Evolutionary conservation across 2,113 vertebrate species (phyloP), one percentile per base, ranked within the genome.

Genomic region (Australoheros scitulus): DNA sequence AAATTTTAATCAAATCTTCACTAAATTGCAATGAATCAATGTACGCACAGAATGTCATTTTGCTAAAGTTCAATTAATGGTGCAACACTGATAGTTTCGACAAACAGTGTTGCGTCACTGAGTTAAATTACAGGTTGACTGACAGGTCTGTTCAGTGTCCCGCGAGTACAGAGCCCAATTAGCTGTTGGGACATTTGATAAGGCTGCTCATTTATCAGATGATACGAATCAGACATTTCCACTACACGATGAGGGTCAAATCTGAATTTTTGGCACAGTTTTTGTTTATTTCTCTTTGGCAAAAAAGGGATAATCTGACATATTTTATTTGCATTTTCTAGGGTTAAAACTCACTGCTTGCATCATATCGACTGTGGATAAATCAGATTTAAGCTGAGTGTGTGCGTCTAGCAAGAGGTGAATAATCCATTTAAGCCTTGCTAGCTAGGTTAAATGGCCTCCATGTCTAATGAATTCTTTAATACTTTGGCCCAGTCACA

Each of bases 401-500:
- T 58, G n/a, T 47, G 61, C 24, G 29, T 57, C 50, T 36, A 68
- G 63, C 34, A 77, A 75, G 72, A 75, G 52, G 57, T 81, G 38
- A 84, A 22, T 3, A 70, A 65, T 86, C 61, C 7, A 56, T 75
- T 89, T 61, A 82, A 82, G 63, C 61, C 74, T 32, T 5, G 36
- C 68, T 34, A 24, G 50, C 50, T n/a, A 43, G 84, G 88, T 89
- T 92, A 89, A 93, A 80, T 81, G 80, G 72, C 22, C 10, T 84
- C 41, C 52, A 6, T 92, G 91, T 89, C 86, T 77, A 81, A 91
- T 89, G 50, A 90, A 90, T 89, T 80, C 29, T 89, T 89, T 82
- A 88, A 74, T 47, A 58, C 78, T 38, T 74, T 87, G 83, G 70
- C 64, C 70, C 55, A 47, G 79, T 80, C 52, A 83, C 83, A 85